phyloP scores from a whole-genome alignment of 2,888 invertebrate genomes.

The Pemphredon lugubris region DNA sequence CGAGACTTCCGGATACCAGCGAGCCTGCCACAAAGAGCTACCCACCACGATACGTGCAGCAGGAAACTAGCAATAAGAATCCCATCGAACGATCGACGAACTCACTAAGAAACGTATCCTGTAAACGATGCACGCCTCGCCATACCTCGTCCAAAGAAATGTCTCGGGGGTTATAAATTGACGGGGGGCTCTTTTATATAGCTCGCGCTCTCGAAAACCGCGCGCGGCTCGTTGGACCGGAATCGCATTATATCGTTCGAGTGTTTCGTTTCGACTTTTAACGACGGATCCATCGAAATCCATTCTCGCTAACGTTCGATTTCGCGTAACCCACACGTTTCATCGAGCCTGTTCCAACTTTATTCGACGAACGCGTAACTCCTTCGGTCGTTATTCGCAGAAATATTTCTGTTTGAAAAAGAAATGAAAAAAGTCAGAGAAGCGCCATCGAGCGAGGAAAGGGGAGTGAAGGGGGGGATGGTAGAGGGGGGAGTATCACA shows the following conservation, averaged over 20 bases:
- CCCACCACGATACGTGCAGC: conserved; percentile 54
- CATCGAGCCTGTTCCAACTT: background rate
- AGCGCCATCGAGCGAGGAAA: conserved; percentile 27
- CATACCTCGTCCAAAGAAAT: conserved; percentile 45
- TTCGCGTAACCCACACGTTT: background rate
- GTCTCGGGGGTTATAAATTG: conserved; percentile 26
- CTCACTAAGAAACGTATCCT: conserved; percentile 54
- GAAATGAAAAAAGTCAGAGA: no score
- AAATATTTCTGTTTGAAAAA: background rate
- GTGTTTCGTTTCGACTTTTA: no score
- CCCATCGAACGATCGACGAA: conserved; percentile 67
- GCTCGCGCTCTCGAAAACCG: background rate
- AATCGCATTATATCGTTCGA: no score
- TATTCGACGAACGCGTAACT: background rate
- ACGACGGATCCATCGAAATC: no score
- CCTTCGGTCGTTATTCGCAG: conserved; percentile 19
- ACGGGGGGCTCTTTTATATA: background rate
- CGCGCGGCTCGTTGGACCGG: no score
- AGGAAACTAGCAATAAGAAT: conserved; percentile 64
- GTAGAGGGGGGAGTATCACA: conserved; percentile 37
- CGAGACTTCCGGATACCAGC: conserved; percentile 66
- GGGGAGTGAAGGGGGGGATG: conserved; percentile 3
- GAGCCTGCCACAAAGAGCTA: conserved; percentile 46
- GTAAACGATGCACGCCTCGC: conserved; percentile 56
- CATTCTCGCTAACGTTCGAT: no score